phyloP scores from a whole-genome alignment of 2,888 invertebrate genomes.

The Napeogenes sylphis region DNA sequence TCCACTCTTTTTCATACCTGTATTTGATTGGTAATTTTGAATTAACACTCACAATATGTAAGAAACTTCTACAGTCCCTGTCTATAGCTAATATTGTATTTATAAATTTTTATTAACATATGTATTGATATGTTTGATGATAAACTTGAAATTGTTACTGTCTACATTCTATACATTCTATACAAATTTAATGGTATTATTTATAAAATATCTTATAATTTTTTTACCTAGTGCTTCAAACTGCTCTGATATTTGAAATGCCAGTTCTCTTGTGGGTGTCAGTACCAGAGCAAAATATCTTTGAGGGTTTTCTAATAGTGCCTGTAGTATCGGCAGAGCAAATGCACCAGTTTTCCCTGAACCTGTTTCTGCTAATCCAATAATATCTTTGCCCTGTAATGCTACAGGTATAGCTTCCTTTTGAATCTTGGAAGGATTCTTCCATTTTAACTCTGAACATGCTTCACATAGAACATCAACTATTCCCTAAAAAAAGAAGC shows the following conservation, averaged over 20 bases:
- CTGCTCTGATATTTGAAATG: constrained; percentile 99
- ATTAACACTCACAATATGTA: too few species aligned
- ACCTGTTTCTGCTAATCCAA: constrained; percentile 86
- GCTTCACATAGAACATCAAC: constrained; percentile 94
- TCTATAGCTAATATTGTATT: too few species aligned
- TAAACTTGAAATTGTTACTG: too few species aligned
- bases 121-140: too few species aligned
- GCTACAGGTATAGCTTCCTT: constrained; percentile 95
- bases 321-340: constrained; percentile 96
- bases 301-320: constrained; percentile 93
- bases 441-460: constrained; percentile 96
- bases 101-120: too few species aligned
- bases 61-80: too few species aligned
- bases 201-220: background rate
- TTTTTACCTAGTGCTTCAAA: constrained; percentile 93
- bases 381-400: constrained; percentile 86
- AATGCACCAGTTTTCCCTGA: constrained; percentile 99
- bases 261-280: constrained; percentile 98
- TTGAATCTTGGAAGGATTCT: constrained; percentile 95
- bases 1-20: too few species aligned
- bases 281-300: constrained; percentile 94
- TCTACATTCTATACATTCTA: too few species aligned
- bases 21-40: too few species aligned
- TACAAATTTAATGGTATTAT: background rate
- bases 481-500: constrained; percentile 82